phyloP scores from a whole-genome alignment of 2,888 invertebrate genomes.

The Pseudococcus jackbeardsleyi region DNA sequence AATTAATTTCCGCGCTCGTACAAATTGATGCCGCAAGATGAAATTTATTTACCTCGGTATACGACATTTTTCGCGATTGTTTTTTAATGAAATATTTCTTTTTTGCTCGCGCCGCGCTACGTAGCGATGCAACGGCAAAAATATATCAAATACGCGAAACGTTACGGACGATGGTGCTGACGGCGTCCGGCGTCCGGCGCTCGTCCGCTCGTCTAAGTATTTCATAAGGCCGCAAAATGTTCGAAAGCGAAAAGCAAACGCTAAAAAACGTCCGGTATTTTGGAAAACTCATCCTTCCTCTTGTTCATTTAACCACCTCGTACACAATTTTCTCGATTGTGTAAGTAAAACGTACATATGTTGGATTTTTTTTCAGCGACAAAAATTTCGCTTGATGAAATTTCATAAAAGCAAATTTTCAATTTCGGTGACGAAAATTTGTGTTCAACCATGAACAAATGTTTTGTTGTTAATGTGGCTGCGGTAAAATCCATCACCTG shows the following conservation, averaged over 20 bases:
- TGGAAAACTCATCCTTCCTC: not conserved
- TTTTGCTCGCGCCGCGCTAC: not conserved
- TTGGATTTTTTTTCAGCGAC: not conserved
- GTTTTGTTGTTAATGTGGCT: not conserved
- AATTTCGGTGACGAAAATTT: not conserved
- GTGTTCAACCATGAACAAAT: not conserved
- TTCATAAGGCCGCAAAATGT: constrained; percentile 28
- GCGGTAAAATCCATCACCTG: too few relatives aligned
- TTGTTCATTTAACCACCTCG: not conserved
- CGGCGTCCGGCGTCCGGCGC: not conserved
- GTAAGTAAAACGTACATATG: not conserved
- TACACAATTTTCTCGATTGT: not conserved
- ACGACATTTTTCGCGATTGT: constrained; percentile 51
- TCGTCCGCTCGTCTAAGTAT: not conserved
- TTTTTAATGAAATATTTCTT: constrained; percentile 45
- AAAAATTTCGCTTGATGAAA: not conserved
- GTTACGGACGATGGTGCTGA: not conserved
- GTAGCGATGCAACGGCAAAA: not conserved
- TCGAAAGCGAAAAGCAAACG: not conserved
- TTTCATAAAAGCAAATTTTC: constrained; percentile 1
- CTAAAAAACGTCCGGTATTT: constrained; percentile 2
- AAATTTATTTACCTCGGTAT: constrained; percentile 45
- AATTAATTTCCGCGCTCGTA: constrained; percentile 35
- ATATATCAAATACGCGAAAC: not conserved
- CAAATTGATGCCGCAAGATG: constrained; percentile 50